Percentiles rank a stretch among this genome's conserved stretches.
Conservation (phyloP, 2,888 invertebrate species). For the Stramonita haemastoma region DNA sequence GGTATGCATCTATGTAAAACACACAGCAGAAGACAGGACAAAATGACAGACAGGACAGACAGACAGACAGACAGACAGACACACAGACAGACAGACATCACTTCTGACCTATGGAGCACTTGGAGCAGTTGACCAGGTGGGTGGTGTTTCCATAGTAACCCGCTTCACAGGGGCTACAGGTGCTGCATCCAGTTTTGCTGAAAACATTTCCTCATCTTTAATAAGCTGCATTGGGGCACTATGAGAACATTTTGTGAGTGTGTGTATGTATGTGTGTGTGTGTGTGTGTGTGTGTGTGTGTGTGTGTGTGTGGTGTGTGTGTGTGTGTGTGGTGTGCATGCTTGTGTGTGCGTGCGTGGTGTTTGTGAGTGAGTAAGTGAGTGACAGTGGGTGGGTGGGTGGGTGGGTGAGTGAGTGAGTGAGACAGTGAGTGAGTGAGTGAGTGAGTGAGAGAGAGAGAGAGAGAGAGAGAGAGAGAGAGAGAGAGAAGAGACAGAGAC, state of each 20-base stretch:
- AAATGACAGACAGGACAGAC: neutral
- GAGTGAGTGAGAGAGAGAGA: too few relatives aligned
- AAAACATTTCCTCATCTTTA: neutral
- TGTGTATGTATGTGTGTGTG: neutral
- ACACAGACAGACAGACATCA: neutral
- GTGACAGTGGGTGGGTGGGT: too few relatives aligned
- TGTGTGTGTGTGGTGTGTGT: neutral
- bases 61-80: neutral
- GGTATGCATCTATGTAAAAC: neutral
- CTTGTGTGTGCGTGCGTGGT: too few relatives aligned
- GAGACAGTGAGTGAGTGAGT: too few relatives aligned
- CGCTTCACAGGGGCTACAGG: neutral
- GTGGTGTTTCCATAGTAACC: slow-evolving; percentile 20
- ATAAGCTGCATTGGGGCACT: neutral
- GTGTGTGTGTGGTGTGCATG: too few relatives aligned
- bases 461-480: too few relatives aligned
- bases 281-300: neutral
- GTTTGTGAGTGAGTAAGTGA: too few relatives aligned
- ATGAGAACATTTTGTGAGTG: neutral
- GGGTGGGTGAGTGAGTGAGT: too few relatives aligned
- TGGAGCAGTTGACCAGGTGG: neutral
- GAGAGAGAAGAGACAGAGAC: too few relatives aligned
- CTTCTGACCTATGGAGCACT: slow-evolving; percentile 14
- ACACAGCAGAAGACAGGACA: neutral
- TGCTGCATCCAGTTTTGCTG: neutral